phyloP scores from a whole-genome alignment of 2,113 vertebrate species.

The Corythornis madagascariensis region DNA sequence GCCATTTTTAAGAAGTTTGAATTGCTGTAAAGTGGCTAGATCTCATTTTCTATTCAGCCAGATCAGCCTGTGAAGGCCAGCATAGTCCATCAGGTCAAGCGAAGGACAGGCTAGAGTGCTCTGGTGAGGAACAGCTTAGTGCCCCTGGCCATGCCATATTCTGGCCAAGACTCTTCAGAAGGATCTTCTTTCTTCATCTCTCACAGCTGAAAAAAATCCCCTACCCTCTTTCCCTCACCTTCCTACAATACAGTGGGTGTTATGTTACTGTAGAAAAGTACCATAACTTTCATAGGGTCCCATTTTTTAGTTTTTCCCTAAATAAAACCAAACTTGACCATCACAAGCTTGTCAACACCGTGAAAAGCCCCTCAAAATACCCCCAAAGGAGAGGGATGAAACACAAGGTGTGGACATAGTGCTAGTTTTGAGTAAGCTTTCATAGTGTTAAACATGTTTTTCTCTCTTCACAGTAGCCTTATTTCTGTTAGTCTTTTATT shows the following conservation, averaged over 20 bases:
- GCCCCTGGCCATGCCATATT: rapidly evolving
- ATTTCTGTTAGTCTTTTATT: not conserved
- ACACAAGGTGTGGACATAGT: not conserved
- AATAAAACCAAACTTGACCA: not conserved
- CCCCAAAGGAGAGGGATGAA: not conserved
- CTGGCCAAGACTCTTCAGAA: not conserved
- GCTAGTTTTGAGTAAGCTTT: not conserved
- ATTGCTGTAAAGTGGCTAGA: not conserved
- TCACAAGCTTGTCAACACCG: not conserved
- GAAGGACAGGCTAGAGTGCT: not conserved
- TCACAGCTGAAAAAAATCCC: not conserved
- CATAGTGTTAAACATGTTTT: not conserved
- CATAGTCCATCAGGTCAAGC: not conserved
- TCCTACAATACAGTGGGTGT: rapidly evolving
- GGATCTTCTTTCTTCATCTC: not conserved
- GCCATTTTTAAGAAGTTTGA: not conserved
- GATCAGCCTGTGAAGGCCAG: not conserved
- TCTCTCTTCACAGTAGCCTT: not conserved
- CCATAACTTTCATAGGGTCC: not conserved
- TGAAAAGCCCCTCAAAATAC: not conserved
- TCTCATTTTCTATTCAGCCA: not conserved
- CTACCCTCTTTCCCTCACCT: not conserved
- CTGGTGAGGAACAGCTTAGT: not conserved
- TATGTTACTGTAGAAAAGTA: not conserved
- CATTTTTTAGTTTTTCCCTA: not conserved